Evolutionary conservation across 2,888 invertebrate species (phyloP).

Genomic region (Epistrophella euchroma): DNA sequence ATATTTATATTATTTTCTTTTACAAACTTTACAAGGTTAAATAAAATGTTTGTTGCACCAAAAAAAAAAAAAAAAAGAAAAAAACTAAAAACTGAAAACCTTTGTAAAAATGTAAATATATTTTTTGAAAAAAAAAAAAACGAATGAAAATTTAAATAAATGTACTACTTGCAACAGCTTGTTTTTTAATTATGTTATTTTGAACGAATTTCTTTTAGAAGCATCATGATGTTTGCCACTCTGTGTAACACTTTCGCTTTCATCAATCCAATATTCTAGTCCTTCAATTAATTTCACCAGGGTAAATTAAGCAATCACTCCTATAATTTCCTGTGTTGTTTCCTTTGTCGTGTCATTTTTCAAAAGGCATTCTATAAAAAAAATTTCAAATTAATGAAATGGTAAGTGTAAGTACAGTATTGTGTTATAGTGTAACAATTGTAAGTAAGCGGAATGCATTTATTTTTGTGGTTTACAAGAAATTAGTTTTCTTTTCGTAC

Average conservation of each 20-base stretch:
- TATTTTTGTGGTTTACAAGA: no score
- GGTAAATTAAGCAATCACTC: no score
- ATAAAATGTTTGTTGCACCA: conserved; percentile 44
- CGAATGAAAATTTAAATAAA: conserved; percentile 63
- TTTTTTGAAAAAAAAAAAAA: conserved; percentile 58
- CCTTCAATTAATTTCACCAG: no score
- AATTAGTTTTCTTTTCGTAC: no score
- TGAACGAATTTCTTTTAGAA: neutral
- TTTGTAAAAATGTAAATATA: conserved; percentile 74
- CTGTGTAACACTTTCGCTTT: neutral
- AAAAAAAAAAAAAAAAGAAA: conserved; percentile 19
- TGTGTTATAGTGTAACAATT: no score
- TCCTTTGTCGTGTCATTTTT: no score
- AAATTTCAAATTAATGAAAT: no score
- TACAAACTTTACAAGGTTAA: conserved; percentile 63
- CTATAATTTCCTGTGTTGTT: no score
- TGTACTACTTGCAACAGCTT: conserved; percentile 47
- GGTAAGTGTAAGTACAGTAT: no score
- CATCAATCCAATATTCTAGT: no score
- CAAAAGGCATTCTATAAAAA: no score
- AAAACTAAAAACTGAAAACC: conserved; percentile 36
- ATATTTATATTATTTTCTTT: conserved; percentile 30
- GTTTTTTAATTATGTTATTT: conserved; percentile 7
- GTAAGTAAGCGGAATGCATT: no score
- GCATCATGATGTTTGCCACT: neutral